These are phyloP conservation scores for Heliopora coerulea DNA, from an alignment of 92 coral and sea anemone species.

Conservation along the genomic window DNA sequence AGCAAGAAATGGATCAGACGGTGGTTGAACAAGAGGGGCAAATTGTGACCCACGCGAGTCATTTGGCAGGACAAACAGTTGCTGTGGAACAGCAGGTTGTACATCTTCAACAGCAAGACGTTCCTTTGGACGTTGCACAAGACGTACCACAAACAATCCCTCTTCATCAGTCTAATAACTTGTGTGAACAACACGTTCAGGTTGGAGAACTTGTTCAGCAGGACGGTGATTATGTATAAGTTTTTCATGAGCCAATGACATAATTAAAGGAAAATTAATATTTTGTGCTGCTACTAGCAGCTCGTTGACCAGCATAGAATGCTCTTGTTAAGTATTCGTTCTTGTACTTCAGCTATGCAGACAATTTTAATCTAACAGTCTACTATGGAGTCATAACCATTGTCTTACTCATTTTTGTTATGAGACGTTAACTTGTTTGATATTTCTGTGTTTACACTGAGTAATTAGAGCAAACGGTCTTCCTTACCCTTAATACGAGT, in stretches of 20 bases:
- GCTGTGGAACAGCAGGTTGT: slow-evolving; percentile 30
- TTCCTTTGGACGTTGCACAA: not conserved
- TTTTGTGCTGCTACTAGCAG: too few species aligned
- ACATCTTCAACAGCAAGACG: slow-evolving; percentile 34
- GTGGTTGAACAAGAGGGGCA: slow-evolving; percentile 31
- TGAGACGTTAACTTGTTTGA: too few species aligned
- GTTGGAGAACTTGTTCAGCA: slow-evolving; percentile 36
- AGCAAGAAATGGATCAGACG: slow-evolving; percentile 20
- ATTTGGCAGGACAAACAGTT: slow-evolving; percentile 19
- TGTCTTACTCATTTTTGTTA: too few species aligned
- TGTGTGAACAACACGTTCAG: slow-evolving; percentile 14
- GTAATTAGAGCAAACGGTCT: too few species aligned
- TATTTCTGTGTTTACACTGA: too few species aligned
- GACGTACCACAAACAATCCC: slow-evolving; percentile 9
- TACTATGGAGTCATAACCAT: too few species aligned
- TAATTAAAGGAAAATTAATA: not conserved
- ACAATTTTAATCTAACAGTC: too few species aligned
- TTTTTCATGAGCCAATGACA: not conserved
- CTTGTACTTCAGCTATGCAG: too few species aligned
- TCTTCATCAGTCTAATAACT: slow-evolving; percentile 18
- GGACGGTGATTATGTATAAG: not conserved
- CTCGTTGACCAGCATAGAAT: too few species aligned
- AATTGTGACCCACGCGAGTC: slow-evolving; percentile 11
- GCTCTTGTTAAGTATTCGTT: too few species aligned
- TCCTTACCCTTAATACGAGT: too few species aligned